Base-by-base conservation (phyloP, 2,113 vertebrate species). In the Phasianus colchicus region DNA sequence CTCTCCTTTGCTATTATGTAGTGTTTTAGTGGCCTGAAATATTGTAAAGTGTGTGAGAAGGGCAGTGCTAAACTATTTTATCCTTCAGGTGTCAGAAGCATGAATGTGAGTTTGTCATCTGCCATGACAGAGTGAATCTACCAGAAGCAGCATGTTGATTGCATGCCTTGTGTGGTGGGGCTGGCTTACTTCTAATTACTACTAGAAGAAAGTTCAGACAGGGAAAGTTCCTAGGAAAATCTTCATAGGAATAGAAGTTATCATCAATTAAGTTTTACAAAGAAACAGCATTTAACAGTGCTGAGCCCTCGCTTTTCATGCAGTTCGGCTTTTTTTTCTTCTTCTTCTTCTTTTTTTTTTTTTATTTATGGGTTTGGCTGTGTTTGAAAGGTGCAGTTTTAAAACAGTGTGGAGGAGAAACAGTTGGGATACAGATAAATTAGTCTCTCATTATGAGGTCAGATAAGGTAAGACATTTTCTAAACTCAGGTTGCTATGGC, bases 401-500 rank as follows among this genome's bases (percentile, higher is more conserved):
- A 93, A 94, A 90, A 78, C 67, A 87, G 6, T 55, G n/a, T 77
- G 67, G 45, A 83, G 81, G 63, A 90, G 77, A 45, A 96, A 70
- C 79, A 91, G 61, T 70, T 90, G 87, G 50, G 83, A 79, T 85
- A 50, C 79, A 82, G 78, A 94, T 88, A 83, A 89, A 91, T 94
- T 88, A 69, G 22, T 88, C 17, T 81, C 54, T 88, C 90, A 22
- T 81, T 58, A 42, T 50, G 20, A 94, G 70, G 50, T 92, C 88
- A 86, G 63, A 69, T 69, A 86, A 93, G 45, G 45, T 64, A 92
- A 82, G 64, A 22, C 50, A 69, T 89, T 89, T 93, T 81, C 92
- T 82, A 60, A 75, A 70, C 61, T 54, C 29, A 85, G 42, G 38
- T 93, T 90, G 58, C 67, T 88, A 77, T 89, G 57, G 67, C 69